Evolutionary conservation across 2,797 vertebrate species (phyloP).

Genomic region (Xerus rutilus): DNA sequence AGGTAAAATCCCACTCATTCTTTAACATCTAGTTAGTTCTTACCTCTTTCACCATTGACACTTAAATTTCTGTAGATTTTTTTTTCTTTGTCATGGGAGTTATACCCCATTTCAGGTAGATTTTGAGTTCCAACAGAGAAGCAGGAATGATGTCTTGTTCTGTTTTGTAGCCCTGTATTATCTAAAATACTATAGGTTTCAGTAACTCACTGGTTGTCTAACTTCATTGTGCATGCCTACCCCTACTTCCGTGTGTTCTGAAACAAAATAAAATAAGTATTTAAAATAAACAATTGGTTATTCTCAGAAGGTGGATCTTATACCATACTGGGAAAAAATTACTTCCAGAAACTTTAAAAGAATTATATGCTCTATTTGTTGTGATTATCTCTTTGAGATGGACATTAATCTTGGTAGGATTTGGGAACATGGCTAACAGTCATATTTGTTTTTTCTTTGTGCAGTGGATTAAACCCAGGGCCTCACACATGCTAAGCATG

Average conservation of each 20-base stretch:
- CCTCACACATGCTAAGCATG: not conserved
- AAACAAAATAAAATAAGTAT: too few relatives aligned
- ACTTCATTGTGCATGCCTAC: not conserved
- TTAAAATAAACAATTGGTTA: not conserved
- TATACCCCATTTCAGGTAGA: not conserved
- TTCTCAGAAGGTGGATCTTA: conserved; percentile 1
- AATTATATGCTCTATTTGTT: conserved; percentile 19
- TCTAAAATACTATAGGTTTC: not conserved
- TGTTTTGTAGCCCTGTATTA: not conserved
- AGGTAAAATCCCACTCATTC: not conserved
- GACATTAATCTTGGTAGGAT: not conserved
- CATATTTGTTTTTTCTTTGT: not conserved
- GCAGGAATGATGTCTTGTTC: not conserved
- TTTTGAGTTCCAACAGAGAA: conserved; percentile 16
- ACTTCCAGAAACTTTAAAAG: conserved; percentile 25
- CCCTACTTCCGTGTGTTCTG: too few relatives aligned
- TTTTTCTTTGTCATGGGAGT: not conserved
- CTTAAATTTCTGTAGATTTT: not conserved
- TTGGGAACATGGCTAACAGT: not conserved
- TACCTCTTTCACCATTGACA: not conserved
- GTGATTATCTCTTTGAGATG: not conserved
- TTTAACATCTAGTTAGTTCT: not conserved
- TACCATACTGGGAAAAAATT: not conserved
- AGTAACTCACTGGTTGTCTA: not conserved
- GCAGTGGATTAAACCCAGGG: not conserved